phyloP scores from a whole-genome alignment of 2,888 invertebrate species.

The Brenthis ino region DNA sequence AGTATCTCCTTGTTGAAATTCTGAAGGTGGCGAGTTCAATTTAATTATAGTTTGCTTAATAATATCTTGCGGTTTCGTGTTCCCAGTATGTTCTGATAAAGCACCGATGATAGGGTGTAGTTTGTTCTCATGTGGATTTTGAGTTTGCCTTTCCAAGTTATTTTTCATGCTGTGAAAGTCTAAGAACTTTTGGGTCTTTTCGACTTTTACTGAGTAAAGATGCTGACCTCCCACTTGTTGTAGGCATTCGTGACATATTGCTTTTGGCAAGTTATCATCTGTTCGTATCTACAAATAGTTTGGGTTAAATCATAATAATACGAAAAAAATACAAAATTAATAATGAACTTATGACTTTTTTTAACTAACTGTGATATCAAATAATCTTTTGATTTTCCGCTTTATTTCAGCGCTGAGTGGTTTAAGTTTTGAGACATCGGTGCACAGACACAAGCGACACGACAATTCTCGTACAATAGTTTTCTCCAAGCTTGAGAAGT shows the following conservation, averaged over 20 bases:
- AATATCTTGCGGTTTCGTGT: slow-evolving; percentile 37
- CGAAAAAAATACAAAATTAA: neutral
- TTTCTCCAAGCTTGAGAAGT: slow-evolving; percentile 70
- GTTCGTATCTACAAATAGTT: slow-evolving; percentile 58
- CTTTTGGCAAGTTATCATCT: slow-evolving; percentile 74
- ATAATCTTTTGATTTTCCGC: slow-evolving; percentile 70
- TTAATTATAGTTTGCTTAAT: slow-evolving; percentile 43
- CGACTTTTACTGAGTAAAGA: slow-evolving; percentile 71
- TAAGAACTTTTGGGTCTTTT: slow-evolving; percentile 74
- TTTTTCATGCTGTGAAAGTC: slow-evolving; percentile 67
- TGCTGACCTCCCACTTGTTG: slow-evolving; percentile 69
- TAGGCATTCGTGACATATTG: slow-evolving; percentile 77
- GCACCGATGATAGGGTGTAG: slow-evolving; percentile 52
- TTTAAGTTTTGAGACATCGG: slow-evolving; percentile 73
- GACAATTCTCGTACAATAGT: slow-evolving; percentile 74
- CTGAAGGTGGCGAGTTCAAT: slow-evolving; percentile 46
- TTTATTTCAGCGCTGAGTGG: slow-evolving; percentile 71
- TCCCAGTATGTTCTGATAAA: slow-evolving; percentile 48
- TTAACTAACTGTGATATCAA: slow-evolving; percentile 64
- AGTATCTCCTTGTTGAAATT: slow-evolving; percentile 64
- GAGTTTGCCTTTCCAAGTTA: slow-evolving; percentile 53
- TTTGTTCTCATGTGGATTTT: slow-evolving; percentile 44
- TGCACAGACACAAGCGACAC: slow-evolving; percentile 73
- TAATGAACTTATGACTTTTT: neutral
- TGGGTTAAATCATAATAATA: neutral